Evolutionary conservation across 2,797 vertebrate genomes (phyloP).

Genomic region (Periophthalmus magnuspinnatus): DNA sequence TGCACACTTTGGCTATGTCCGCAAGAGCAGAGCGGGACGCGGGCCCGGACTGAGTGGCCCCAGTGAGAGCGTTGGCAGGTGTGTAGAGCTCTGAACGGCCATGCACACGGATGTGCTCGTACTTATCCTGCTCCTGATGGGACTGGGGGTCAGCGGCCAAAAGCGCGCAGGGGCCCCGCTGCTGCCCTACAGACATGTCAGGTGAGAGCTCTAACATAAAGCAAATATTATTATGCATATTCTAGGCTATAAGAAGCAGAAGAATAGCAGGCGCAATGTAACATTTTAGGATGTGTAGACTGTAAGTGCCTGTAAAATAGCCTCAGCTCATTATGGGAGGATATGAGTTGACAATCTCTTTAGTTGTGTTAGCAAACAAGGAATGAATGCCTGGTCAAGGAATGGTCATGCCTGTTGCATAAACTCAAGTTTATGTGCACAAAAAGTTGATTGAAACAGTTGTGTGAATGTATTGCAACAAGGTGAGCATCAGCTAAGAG

Average conservation of each 20-base stretch:
- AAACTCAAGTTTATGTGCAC: not conserved
- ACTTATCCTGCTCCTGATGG: constrained; percentile 78
- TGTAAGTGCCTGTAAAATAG: not conserved
- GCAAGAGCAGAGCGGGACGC: constrained; percentile 71
- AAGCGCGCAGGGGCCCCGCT: constrained; percentile 65
- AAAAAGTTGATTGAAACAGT: no score
- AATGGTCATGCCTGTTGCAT: not conserved
- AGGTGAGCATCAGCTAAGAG: no score
- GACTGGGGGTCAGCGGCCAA: constrained; percentile 75
- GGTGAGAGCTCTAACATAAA: constrained; percentile 61
- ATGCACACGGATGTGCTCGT: constrained; percentile 82
- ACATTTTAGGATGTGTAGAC: not conserved
- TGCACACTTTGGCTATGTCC: constrained; percentile 66
- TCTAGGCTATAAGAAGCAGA: not conserved
- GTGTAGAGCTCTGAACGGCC: constrained; percentile 60
- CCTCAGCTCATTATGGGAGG: not conserved
- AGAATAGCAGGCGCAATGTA: not conserved
- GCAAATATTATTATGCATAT: not conserved
- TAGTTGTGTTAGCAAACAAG: not conserved
- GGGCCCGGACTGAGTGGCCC: constrained; percentile 57
- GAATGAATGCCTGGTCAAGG: not conserved
- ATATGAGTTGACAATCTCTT: not conserved
- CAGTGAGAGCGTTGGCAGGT: constrained; percentile 59
- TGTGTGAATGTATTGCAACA: no score
- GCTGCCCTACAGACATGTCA: constrained; percentile 79